Percentiles rank a stretch among this genome's conserved stretches.
Evolutionary conservation across 1,140 invertebrate genomes (phyloP).

Genomic region (Maniola jurtina): DNA sequence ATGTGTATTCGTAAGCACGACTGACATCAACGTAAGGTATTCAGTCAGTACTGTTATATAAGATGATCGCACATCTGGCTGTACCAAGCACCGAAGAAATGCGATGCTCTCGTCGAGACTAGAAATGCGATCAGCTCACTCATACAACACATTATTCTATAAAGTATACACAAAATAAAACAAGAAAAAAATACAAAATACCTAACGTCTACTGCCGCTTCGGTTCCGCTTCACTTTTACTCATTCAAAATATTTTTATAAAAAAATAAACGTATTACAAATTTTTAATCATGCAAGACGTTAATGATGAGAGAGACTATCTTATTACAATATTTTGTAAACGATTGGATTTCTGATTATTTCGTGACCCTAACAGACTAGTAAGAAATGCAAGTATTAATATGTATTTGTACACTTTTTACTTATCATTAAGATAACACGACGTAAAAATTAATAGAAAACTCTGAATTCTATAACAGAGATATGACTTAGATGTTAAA

Average conservation of each 20-base stretch:
- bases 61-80: neutral
- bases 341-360: constrained; percentile 41
- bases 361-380: constrained; percentile 74
- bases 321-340: constrained; percentile 21
- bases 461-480: constrained; percentile 61
- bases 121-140: neutral
- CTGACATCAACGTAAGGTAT: too few relatives aligned
- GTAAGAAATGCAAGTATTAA: constrained; percentile 73
- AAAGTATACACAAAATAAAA: constrained; percentile 4
- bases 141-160: neutral
- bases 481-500: constrained; percentile 72
- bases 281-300: constrained; percentile 38
- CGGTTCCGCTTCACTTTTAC: constrained; percentile 44
- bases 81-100: neutral
- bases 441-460: constrained; percentile 69
- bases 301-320: constrained; percentile 7
- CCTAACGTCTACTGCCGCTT: constrained; percentile 39
- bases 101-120: neutral
- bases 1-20: too few relatives aligned
- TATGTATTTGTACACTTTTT: constrained; percentile 74
- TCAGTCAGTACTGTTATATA: too few relatives aligned
- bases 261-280: constrained; percentile 73
- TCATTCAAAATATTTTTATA: constrained; percentile 72
- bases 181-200: constrained; percentile 23
- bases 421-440: constrained; percentile 75